A percentile compares a stretch with the other conserved stretches of the same genome.
These are phyloP conservation scores for Eulemur albifrons DNA, from an alignment of 2,797 vertebrate species.

Conservation along the genomic window DNA sequence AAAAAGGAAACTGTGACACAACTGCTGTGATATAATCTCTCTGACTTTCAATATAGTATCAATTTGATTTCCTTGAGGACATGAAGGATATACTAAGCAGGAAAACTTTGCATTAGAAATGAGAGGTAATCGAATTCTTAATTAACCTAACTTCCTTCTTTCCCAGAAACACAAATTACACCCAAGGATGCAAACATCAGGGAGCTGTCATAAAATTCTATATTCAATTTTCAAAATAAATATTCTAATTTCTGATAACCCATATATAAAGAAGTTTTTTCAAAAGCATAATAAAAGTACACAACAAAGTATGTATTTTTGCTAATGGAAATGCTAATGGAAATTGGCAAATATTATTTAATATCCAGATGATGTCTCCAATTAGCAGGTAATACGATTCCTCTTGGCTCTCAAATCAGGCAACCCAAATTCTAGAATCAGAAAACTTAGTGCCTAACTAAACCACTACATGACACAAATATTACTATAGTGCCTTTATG, in stretches of 20 bases:
- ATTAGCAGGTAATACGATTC: neutral
- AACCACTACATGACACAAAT: neutral
- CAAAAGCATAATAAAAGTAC: neutral
- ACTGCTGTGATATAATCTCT: neutral
- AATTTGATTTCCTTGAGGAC: slow-evolving; percentile 57
- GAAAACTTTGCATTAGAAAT: slow-evolving; percentile 54
- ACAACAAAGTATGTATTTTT: neutral
- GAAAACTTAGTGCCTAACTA: neutral
- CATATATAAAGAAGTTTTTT: neutral
- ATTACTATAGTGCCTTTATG: neutral
- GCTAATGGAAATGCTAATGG: neutral
- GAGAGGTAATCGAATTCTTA: slow-evolving; percentile 58
- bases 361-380: neutral
- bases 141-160: slow-evolving; percentile 44
- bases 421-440: neutral
- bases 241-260: slow-evolving; percentile 25
- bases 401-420: neutral
- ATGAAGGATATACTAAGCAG: slow-evolving; percentile 15
- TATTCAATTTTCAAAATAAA: slow-evolving; percentile 24
- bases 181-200: slow-evolving; percentile 11
- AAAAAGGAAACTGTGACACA: slow-evolving; percentile 18
- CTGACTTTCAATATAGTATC: slow-evolving; percentile 32
- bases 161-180: slow-evolving; percentile 41
- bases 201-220: slow-evolving; percentile 41
- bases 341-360: slow-evolving; percentile 8